Percentiles rank a stretch among this genome's conserved stretches.
phyloP scores from a whole-genome alignment of 2,113 vertebrate species.

The Formicarius rufipectus region DNA sequence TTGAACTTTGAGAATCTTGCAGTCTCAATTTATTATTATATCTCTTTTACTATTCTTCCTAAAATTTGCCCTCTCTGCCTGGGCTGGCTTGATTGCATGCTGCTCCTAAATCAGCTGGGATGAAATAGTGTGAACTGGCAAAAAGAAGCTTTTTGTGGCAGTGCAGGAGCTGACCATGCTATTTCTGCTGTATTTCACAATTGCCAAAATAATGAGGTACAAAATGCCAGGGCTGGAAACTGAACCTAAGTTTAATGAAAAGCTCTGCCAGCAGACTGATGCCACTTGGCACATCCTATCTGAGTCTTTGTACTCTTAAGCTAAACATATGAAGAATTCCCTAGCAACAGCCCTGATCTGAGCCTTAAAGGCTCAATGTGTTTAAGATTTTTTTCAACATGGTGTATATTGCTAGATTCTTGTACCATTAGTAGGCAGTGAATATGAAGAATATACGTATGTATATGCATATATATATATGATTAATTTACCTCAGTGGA shows the following conservation, averaged over 20 bases:
- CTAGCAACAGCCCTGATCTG: neutral
- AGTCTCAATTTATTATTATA: neutral
- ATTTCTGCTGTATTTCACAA: neutral
- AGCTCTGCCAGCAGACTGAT: neutral
- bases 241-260: neutral
- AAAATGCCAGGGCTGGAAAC: neutral
- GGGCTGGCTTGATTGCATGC: neutral
- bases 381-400: neutral
- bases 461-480: neutral
- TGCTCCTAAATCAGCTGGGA: neutral
- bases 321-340: neutral
- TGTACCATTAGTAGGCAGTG: neutral
- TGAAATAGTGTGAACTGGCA: neutral
- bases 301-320: neutral
- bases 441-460: neutral
- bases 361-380: neutral
- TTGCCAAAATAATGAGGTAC: neutral
- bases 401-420: neutral
- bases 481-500: conserved; percentile 84
- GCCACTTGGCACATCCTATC: neutral
- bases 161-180: neutral
- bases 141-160: neutral
- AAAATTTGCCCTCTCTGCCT: neutral
- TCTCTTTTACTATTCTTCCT: neutral
- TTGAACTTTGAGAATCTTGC: neutral